Base-by-base conservation (phyloP, 2,113 vertebrate genomes). In the Oceanites oceanicus region DNA sequence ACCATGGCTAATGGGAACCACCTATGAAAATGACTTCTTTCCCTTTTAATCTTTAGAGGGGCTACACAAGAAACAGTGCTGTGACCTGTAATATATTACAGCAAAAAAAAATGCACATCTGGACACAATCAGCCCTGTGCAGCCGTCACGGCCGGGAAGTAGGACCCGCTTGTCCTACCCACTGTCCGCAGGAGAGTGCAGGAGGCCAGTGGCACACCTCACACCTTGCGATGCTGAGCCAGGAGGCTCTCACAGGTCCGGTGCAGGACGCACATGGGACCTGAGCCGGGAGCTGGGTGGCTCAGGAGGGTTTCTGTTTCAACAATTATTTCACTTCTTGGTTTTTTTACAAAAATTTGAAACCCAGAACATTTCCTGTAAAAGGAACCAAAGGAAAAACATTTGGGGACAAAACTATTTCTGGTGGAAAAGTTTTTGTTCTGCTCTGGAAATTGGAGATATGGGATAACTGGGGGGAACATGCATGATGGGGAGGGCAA, bases 21-120 rank as follows among this genome's bases (percentile, higher is more conserved):
- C 94, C 92, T 86, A 90, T 86, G 86, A 81, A 96, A 97, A 96
- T 42, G 18, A 92, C 79, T 93, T 88, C 84, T 96, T 96, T 90
- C 95, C 55, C 76, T 90, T 96, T 96, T 88, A 90, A 86, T 97
- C 96, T 86, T 96, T 82, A 90, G 93, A 97, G 93, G 89, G 94
- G 86, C 93, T 95, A 65, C 95, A 67, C 78, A 61, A 91, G 96
- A 96, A 96, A 88, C 77, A 82, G 94, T 77, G 77, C 87, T 83
- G 86, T 90, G 95, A 95, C 86, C 96, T 78, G 73, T 83, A 84
- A 94, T 91, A 89, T 19, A 32, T 72, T 74, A 58, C 25, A 72
- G 85, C 7, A 81, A 92, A 97, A 92, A 97, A 96, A 97, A 95
- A 68, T 53, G 36, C 83, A 91, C 96, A 97, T 96, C 92, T 97